Evolutionary conservation across 2,888 invertebrate species (phyloP).

Genomic region (Drosophila paucipuncta): DNA sequence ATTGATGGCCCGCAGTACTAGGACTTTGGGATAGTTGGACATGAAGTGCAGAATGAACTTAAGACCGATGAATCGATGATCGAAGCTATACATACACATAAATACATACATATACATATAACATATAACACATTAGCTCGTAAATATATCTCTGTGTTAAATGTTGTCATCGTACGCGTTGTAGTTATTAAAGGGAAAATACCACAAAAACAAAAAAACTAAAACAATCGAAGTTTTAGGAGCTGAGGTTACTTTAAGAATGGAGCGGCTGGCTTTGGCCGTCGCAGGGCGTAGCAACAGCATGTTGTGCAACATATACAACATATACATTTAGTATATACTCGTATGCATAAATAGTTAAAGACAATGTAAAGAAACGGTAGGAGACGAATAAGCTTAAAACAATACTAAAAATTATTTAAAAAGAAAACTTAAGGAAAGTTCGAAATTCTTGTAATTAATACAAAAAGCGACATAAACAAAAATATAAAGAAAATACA

Average conservation of each 20-base stretch:
- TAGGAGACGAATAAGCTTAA: conserved; percentile 33
- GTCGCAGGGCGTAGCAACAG: conserved; percentile 35
- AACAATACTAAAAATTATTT: conserved; percentile 14
- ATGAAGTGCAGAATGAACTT: conserved; percentile 18
- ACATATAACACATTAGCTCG: conserved; percentile 68
- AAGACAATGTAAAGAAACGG: conserved; percentile 66
- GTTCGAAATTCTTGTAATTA: conserved; percentile 44
- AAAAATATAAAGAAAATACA: conserved; percentile 8
- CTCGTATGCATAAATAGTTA: conserved; percentile 65
- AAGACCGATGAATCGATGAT: conserved; percentile 20
- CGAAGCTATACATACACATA: conserved; percentile 42
- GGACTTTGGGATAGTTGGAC: conserved; percentile 24
- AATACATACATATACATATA: conserved; percentile 50
- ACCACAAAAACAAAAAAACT: conserved; percentile 20
- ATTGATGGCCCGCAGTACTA: conserved; percentile 8
- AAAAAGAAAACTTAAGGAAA: conserved; percentile 23
- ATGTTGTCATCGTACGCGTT: conserved; percentile 82
- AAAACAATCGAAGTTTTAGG: conserved; percentile 23
- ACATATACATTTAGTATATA: conserved; percentile 38
- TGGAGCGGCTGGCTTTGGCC: conserved; percentile 3
- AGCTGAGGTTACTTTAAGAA: conserved; percentile 12
- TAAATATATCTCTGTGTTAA: conserved; percentile 82
- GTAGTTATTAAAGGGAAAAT: conserved; percentile 72
- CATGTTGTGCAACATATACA: conserved; percentile 62
- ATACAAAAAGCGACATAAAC: conserved; percentile 15